phyloP scores from a whole-genome alignment of 2,797 vertebrate species.

The Sebastes ruberrimus region DNA sequence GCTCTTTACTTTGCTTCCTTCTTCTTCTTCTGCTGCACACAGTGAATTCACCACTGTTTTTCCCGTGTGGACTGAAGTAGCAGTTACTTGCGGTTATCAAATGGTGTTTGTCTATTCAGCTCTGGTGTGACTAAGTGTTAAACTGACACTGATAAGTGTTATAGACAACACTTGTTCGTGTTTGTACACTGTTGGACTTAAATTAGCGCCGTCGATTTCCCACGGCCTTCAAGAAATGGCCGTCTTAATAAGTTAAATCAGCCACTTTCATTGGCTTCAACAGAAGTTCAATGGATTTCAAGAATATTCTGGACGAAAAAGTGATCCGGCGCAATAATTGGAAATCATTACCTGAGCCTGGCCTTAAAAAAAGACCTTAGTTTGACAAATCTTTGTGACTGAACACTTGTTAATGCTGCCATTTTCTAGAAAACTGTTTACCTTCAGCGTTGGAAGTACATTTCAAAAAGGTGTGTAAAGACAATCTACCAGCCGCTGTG shows the following conservation, averaged over 20 bases:
- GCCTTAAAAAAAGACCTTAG: background rate
- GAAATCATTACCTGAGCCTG: background rate
- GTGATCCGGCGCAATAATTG: background rate
- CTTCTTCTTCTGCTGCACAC: constrained; percentile 32
- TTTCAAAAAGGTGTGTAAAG: background rate
- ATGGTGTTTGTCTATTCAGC: background rate
- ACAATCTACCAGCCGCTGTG: background rate
- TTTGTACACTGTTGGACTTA: background rate
- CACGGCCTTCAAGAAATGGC: background rate
- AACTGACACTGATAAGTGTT: background rate
- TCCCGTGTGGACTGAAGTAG: background rate
- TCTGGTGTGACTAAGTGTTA: background rate
- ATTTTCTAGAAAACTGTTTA: constrained; percentile 3
- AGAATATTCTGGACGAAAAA: background rate
- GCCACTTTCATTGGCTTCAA: background rate
- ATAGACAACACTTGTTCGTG: background rate
- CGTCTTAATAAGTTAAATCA: background rate
- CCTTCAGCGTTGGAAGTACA: background rate
- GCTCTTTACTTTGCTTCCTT: constrained; percentile 36
- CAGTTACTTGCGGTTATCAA: background rate
- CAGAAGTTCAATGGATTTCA: background rate
- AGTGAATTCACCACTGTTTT: background rate
- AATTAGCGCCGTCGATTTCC: background rate
- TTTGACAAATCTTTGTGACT: background rate
- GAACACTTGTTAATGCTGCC: background rate